A percentile compares a stretch with the other conserved stretches of the same genome.
These are phyloP conservation scores for Ceyx margarethae DNA, from an alignment of 2,113 vertebrate species.

Conservation along the genomic window DNA sequence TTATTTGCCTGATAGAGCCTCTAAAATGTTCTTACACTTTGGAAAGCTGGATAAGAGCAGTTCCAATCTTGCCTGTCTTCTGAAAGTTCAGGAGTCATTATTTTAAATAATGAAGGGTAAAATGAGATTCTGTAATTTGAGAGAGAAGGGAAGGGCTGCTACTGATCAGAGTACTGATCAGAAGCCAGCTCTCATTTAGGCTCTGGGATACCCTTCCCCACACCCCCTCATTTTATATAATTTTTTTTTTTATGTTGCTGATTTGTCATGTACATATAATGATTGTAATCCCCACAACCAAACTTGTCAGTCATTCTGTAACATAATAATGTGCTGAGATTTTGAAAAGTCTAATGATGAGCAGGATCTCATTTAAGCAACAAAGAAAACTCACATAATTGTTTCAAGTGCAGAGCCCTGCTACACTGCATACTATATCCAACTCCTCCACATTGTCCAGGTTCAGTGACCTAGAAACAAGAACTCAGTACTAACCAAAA, in stretches of 20 bases:
- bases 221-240: not conserved
- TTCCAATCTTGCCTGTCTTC: not conserved
- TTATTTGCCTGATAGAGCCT: not conserved
- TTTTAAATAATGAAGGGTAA: not conserved
- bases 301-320: conserved; percentile 59
- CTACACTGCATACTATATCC: conserved; percentile 21
- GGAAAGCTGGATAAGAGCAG: not conserved
- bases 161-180: not conserved
- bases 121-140: not conserved
- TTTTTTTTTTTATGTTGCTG: not conserved
- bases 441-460: conserved; percentile 51
- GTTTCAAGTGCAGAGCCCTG: conserved; percentile 55
- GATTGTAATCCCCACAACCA: conserved; percentile 57
- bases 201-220: not conserved
- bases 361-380: conserved; percentile 39
- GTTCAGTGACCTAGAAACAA: conserved; percentile 62
- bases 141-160: not conserved
- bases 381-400: conserved; percentile 54
- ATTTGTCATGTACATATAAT: not conserved
- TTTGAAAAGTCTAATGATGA: conserved; percentile 15
- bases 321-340: conserved; percentile 30
- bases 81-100: not conserved
- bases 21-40: not conserved
- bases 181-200: not conserved
- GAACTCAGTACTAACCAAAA: conserved; percentile 19